These are phyloP conservation scores for Dryoscopus gambensis DNA, from an alignment of 2,113 vertebrate genomes.

Conservation along the genomic window DNA sequence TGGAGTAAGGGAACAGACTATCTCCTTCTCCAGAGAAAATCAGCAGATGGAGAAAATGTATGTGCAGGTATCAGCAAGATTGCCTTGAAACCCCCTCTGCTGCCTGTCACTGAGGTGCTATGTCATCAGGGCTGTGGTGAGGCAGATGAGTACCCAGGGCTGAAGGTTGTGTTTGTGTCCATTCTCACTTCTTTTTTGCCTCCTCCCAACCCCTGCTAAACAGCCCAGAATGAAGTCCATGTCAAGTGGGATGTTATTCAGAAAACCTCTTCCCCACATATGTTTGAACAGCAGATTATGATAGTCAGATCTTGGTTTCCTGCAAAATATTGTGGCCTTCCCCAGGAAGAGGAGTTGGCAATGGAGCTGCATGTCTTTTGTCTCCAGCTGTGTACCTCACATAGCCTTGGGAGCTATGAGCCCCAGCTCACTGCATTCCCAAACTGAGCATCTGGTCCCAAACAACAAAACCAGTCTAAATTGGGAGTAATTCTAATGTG, in stretches of 20 bases:
- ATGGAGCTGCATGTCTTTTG: background rate
- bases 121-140: background rate
- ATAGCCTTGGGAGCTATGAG: background rate
- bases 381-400: background rate
- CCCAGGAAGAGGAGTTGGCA: background rate
- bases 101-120: background rate
- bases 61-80: constrained; percentile 15
- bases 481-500: background rate
- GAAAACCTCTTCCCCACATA: background rate
- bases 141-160: background rate
- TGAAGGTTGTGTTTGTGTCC: background rate
- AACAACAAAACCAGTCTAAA: background rate
- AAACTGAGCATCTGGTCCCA: background rate
- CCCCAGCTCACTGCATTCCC: background rate
- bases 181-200: background rate
- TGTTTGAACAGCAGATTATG: background rate
- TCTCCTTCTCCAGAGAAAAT: constrained; percentile 16
- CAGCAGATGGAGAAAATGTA: constrained; percentile 20
- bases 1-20: background rate
- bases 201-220: background rate
- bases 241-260: background rate
- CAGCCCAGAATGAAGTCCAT: background rate
- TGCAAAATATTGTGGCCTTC: background rate
- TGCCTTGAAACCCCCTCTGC: background rate
- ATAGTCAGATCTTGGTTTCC: background rate